phyloP scores from a whole-genome alignment of 2,888 invertebrate genomes.

The Tetanocera ferruginea region DNA sequence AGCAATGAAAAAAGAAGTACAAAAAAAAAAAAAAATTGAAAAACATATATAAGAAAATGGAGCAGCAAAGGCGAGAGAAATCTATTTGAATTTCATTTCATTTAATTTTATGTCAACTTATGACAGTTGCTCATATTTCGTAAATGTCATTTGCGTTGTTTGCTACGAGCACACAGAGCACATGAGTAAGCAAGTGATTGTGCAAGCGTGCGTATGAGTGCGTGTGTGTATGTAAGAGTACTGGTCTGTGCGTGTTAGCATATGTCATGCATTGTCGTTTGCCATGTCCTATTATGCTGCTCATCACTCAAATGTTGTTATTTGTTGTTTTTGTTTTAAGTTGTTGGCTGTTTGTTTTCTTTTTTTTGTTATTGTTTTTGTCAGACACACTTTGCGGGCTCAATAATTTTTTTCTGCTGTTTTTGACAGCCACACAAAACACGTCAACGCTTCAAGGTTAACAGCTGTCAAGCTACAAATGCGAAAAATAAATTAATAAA shows the following conservation, averaged over 20 bases:
- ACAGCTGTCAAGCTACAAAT: constrained; percentile 45
- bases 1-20: background rate
- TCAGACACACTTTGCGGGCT: constrained; percentile 8
- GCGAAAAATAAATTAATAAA: constrained; percentile 30
- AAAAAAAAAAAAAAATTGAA: constrained; percentile 7
- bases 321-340: constrained; percentile 22
- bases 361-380: constrained; percentile 6
- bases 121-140: constrained; percentile 44
- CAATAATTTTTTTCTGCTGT: constrained; percentile 3
- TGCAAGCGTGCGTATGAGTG: background rate
- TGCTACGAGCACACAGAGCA: background rate
- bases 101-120: constrained; percentile 40
- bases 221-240: background rate
- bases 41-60: background rate
- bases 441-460: constrained; percentile 52
- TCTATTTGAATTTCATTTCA: constrained; percentile 40
- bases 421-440: constrained; percentile 49
- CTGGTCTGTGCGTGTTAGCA: constrained; percentile 11
- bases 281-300: constrained; percentile 43
- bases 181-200: background rate
- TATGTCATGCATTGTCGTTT: constrained; percentile 37
- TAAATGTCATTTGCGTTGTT: constrained; percentile 21
- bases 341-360: constrained; percentile 21
- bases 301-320: constrained; percentile 42
- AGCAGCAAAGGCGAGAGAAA: constrained; percentile 10